Evolutionary conservation across 2,888 invertebrate genomes (phyloP), one percentile per base, ranked within the genome.

Genomic region (Drosophila tanythrix): DNA sequence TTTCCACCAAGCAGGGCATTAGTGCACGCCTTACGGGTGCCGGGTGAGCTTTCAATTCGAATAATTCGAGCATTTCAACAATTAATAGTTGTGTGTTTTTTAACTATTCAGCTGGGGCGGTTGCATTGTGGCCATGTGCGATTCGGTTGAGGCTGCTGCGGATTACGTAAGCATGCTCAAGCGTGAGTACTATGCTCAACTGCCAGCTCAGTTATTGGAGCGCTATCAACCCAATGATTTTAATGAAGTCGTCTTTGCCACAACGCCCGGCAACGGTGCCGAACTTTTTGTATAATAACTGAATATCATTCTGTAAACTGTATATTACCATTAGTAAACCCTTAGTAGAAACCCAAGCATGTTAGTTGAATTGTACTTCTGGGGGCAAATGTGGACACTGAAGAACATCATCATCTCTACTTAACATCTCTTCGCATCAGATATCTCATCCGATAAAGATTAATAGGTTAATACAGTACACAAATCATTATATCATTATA

Each of bases 11-110:
- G 58, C 94, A 95, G 70, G 95, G 95, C 31, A 94, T 96, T n/a
- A 97, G 98, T 50, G 97, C 97, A n/a, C 95, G 99, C 59, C 94
- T 99, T 46, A 99, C 99, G 2, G 99, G 99, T 40, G 99, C 99
- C 36, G 98, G 98, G 94, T 96, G 92, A 92, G 89, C 69, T 18
- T n/a, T 10, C 0, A 4, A n/a, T 31, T n/a, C 2, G 15, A 51
- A 15, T 27, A 6, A 8, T 35, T 46, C 15, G 1, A 4, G 4
- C 0, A 8, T 46, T n/a, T 13, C 33, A 2, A 2, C 2, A n/a
- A 27, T 11, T 21, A 29, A 36, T 6, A 13, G 10, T 1, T 29
- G 8, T 29, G 8, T 10, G 13, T 21, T 15, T 35, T 29, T 29
- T 13, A 3, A 13, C 3, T 10, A 70, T 81, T 10, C 85, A 96